Evolutionary conservation across 2,888 invertebrate species (phyloP).

Genomic region (Drosophila eohydei): DNA sequence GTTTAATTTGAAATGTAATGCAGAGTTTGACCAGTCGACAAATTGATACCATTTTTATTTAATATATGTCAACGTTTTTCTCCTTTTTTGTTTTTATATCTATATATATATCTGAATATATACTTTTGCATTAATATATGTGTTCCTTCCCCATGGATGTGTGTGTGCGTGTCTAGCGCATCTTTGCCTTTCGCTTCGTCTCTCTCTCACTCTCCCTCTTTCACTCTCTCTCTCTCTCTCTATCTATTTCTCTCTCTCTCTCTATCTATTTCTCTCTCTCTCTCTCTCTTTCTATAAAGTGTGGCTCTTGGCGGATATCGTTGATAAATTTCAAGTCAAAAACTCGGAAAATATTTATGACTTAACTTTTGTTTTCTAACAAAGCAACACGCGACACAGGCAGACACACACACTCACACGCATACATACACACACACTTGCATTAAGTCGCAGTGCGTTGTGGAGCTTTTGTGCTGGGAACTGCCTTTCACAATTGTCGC

Average conservation of each 20-base stretch:
- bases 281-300: slow-evolving; percentile 5
- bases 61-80: neutral
- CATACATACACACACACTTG: neutral
- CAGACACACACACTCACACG: neutral
- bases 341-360: slow-evolving; percentile 80
- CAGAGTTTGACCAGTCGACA: slow-evolving; percentile 9
- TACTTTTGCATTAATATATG: neutral
- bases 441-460: slow-evolving; percentile 8
- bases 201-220: too few species aligned
- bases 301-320: slow-evolving; percentile 71
- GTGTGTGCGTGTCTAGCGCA: slow-evolving; percentile 29
- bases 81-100: too few species aligned
- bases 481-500: slow-evolving; percentile 61
- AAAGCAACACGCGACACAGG: slow-evolving; percentile 63
- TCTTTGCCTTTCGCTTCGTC: neutral
- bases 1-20: neutral
- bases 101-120: neutral
- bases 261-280: neutral
- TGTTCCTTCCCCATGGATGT: slow-evolving; percentile 3
- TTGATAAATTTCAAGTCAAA: slow-evolving; percentile 80
- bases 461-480: slow-evolving; percentile 26
- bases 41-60: slow-evolving; percentile 30
- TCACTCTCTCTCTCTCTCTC: neutral
- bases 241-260: neutral
- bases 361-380: slow-evolving; percentile 80